Base-by-base conservation (phyloP, 2,888 invertebrate species). In the Calliopum simillimum region DNA sequence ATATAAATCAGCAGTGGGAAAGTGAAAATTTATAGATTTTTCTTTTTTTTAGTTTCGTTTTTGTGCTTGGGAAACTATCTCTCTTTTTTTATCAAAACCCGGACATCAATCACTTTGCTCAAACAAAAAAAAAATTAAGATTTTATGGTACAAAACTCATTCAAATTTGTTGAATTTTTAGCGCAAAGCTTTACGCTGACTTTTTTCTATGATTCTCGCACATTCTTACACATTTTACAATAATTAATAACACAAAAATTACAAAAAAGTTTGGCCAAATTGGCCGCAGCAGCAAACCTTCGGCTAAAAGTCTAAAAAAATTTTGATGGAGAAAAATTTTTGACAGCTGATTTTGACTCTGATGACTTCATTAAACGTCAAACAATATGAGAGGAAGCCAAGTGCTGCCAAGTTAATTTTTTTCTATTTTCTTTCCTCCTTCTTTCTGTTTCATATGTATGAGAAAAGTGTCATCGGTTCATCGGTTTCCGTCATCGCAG, bases 321-420 rank as follows among this genome's bases (percentile, higher is more conserved):
- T 23, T 23, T 63, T 43, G 12, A 44, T 41, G n/a, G 56, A 56
- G 56, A 56, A 21, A 59, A 59, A 41, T 44, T 55, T 67, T 67
- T 67, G 66, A 67, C 66, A 67, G 66, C 58, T 67, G 66, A 58
- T 67, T 67, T 67, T 66, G 56, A 58, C 66, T n/a, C n/a, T n/a
- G 41, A 63, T 49, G 65, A 65, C 65, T 55, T 55, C 55, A 66
- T 43, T 44, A 53, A 64, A 33, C 44, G 65, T 56, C 65, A 56
- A 51, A 25, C 49, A 16, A 51, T 33, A 21, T n/a, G 63, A 47
- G 49, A 33, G 49, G 51, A 63, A 33, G 63, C 51, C 16, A 14
- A 65, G 65, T 65, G 65, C 65, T 65, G 65, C 65, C 65, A 65
- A 65, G 19, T 44, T 41, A 13, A 16, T 44, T 13, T 21, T n/a